Percentiles rank a stretch among this genome's conserved stretches.
Conservation (phyloP, 2,888 invertebrate species). For the Caenorhabditis becei region DNA sequence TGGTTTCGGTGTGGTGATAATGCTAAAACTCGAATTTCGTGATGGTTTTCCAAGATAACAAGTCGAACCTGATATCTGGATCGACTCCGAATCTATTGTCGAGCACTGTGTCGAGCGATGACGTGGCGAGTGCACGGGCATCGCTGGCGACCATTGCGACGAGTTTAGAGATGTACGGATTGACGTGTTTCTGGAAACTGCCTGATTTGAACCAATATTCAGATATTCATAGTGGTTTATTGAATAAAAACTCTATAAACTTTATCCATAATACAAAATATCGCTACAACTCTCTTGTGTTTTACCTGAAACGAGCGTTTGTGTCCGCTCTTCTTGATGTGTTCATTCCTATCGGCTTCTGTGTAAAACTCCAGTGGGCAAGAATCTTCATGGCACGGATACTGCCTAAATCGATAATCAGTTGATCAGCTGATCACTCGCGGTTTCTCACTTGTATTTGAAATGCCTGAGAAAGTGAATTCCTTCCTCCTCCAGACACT, state of each 20-base stretch:
- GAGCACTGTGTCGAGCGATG: slow-evolving; percentile 19
- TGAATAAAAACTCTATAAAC: too few species aligned
- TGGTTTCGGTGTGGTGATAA: neutral
- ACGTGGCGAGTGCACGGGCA: slow-evolving; percentile 8
- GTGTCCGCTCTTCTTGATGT: slow-evolving; percentile 30
- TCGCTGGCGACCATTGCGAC: slow-evolving; percentile 27
- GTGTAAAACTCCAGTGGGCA: slow-evolving; percentile 41
- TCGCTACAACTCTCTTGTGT: too few species aligned
- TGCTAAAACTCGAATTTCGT: neutral
- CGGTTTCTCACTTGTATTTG: slow-evolving; percentile 36
- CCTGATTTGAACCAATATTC: neutral
- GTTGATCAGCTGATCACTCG: neutral
- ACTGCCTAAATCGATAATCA: slow-evolving; percentile 17
- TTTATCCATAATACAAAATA: too few species aligned
- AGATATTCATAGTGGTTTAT: too few species aligned
- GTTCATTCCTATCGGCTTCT: slow-evolving; percentile 30
- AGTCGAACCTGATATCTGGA: neutral
- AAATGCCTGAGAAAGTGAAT: slow-evolving; percentile 45
- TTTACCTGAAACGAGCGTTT: slow-evolving; percentile 49
- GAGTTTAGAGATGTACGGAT: slow-evolving; percentile 43
- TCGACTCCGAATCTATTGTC: slow-evolving; percentile 17
- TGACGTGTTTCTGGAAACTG: slow-evolving; percentile 36
- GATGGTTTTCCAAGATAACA: too few species aligned
- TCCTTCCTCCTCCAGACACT: slow-evolving; percentile 6
- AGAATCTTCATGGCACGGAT: slow-evolving; percentile 21